Conservation (phyloP, 2,888 invertebrate species). For the Pristionchus maxplancki region DNA sequence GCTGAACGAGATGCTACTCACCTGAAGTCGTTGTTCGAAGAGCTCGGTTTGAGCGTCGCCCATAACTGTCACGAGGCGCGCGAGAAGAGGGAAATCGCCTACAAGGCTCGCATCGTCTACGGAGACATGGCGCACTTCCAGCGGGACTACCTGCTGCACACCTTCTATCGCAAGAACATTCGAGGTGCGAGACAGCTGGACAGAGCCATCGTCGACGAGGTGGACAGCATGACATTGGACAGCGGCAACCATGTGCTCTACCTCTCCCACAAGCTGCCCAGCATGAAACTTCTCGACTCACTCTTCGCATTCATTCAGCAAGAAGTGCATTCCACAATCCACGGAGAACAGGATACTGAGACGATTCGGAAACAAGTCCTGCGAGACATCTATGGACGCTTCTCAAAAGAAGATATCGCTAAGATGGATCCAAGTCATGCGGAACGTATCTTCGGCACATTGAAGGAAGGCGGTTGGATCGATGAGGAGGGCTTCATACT, state of each 20-base stretch:
- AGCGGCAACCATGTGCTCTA: constrained; percentile 78
- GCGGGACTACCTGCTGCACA: constrained; percentile 75
- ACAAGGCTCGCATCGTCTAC: constrained; percentile 77
- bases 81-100: constrained; percentile 67
- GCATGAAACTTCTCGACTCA: constrained; percentile 77
- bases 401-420: background rate
- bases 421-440: background rate
- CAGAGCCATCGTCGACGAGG: constrained; percentile 79
- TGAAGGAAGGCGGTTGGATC: background rate
- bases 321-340: constrained; percentile 65
- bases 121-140: constrained; percentile 77
- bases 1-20: constrained; percentile 51
- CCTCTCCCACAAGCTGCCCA: constrained; percentile 77
- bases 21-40: constrained; percentile 58
- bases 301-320: constrained; percentile 77
- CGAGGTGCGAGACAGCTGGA: constrained; percentile 70
- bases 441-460: background rate
- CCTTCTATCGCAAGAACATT: constrained; percentile 76
- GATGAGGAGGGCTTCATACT: background rate
- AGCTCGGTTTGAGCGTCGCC: constrained; percentile 71
- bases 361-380: background rate
- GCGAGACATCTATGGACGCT: background rate
- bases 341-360: background rate
- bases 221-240: constrained; percentile 79
- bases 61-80: constrained; percentile 72